Base-by-base conservation (phyloP, 2,113 vertebrate species). In the Callospermophilus lateralis region DNA sequence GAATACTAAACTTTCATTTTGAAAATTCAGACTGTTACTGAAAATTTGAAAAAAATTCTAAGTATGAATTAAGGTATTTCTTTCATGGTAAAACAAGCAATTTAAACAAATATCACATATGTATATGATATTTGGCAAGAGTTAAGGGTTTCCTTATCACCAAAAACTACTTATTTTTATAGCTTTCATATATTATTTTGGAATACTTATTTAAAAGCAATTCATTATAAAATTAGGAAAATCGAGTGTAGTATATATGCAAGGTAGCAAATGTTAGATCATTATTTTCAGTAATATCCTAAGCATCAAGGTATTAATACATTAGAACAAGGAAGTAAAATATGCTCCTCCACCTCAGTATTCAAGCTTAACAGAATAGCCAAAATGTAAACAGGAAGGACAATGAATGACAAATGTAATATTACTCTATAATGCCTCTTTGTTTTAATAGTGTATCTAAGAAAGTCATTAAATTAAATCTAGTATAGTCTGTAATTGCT, bases 391-490 rank as follows among this genome's bases (percentile, higher is more conserved):
- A 89, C 45, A 92, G 58, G 42, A 95, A 96, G 34, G 55, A 73
- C 70, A 96, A 78, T 74, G n/a, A 90, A 90, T 95, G 58, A 80
- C 16, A 90, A 39, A 90, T 77, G 10, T 61, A 74, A 72, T 65
- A 80, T 89, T 61, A 48, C 22, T 92, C 77, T 77, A 74, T 48
- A 90, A 74, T 90, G 65, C 1, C 39, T 85, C 42, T 78, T 73
- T 90, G 12, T 95, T 61, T 77, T 77, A 55, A 79, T 37, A 85
- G 51, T 63, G 32, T 84, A 48, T 88, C 58, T 65, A 53, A 93
- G 63, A 92, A 97, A 90, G n/a, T 37, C 89, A 88, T 95, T 96
- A 94, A 95, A 94, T 93, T 85, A 97, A 89, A 81, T 68, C 73
- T 74, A 84, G 34, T 55, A 45, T 80, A 89, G 86, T 86, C 68